phyloP scores from a whole-genome alignment of 2,888 invertebrate genomes.

The Hesperia comma region DNA sequence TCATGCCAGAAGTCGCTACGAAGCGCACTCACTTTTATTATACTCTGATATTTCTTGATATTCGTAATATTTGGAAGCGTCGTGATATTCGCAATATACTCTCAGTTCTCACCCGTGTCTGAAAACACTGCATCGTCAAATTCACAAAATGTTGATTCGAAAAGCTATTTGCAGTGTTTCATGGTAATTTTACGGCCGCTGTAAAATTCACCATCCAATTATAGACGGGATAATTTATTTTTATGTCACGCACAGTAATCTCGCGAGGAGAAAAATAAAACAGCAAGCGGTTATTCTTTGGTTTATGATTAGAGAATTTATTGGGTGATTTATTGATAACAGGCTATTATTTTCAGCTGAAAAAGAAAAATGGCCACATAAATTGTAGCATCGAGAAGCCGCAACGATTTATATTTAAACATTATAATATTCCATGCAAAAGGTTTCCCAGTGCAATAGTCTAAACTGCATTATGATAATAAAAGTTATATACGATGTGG shows the following conservation, averaged over 20 bases:
- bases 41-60: constrained; percentile 47
- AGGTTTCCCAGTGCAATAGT: neutral
- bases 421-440: constrained; percentile 23
- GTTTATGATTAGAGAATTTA: constrained; percentile 49
- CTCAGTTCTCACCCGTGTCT: constrained; percentile 34
- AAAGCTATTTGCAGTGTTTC: constrained; percentile 62
- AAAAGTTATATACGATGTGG: too few species aligned
- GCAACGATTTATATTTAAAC: constrained; percentile 21
- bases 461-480: too few species aligned
- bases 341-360: constrained; percentile 22
- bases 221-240: constrained; percentile 64
- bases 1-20: constrained; percentile 62
- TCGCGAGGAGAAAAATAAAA: constrained; percentile 53
- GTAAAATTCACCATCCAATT: constrained; percentile 72
- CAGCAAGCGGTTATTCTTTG: constrained; percentile 48
- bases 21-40: constrained; percentile 64
- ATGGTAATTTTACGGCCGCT: constrained; percentile 67
- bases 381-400: constrained; percentile 20
- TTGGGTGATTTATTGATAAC: constrained; percentile 40
- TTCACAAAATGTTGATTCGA: constrained; percentile 57
- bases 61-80: constrained; percentile 14
- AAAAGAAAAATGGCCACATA: constrained; percentile 30
- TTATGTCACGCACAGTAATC: constrained; percentile 61
- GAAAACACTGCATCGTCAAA: constrained; percentile 43
- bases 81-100: neutral